Percentiles rank a stretch among this genome's conserved stretches.
These are phyloP conservation scores for Ceratina japonica DNA, from an alignment of 1,140 invertebrate genomes.

Conservation along the genomic window DNA sequence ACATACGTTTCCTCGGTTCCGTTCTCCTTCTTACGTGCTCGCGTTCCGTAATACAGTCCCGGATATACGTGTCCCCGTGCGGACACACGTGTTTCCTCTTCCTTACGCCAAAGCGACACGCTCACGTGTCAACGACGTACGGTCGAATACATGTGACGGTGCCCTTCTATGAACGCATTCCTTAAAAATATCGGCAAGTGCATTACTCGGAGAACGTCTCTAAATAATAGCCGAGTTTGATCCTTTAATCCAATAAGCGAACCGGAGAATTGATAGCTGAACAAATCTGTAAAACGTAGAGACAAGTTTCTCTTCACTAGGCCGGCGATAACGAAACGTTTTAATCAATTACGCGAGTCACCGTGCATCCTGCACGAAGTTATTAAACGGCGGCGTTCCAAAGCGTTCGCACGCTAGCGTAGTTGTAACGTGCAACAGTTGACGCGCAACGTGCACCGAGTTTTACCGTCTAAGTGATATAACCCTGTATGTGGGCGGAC, in stretches of 20 bases:
- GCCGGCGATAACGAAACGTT: too few relatives aligned
- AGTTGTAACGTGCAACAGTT: background rate
- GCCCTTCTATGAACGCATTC: background rate
- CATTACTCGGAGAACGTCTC: too few relatives aligned
- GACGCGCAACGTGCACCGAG: slow-evolving; percentile 1
- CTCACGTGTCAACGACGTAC: background rate
- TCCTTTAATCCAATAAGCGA: too few relatives aligned
- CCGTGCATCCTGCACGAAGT: slow-evolving; percentile 1
- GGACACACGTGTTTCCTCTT: background rate
- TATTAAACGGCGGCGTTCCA: background rate
- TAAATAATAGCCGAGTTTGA: too few relatives aligned
- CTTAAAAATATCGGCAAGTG: too few relatives aligned
- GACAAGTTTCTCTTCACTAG: too few relatives aligned
- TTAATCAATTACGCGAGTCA: too few relatives aligned
- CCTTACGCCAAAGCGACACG: background rate
- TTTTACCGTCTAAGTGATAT: slow-evolving; percentile 54
- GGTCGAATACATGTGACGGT: background rate
- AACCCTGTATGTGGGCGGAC: slow-evolving; percentile 42
- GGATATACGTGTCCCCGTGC: slow-evolving; percentile 14
- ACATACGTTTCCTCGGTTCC: slow-evolving; percentile 57
- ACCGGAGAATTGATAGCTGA: too few relatives aligned
- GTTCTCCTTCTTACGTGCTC: slow-evolving; percentile 67
- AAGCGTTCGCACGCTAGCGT: background rate
- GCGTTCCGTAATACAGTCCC: slow-evolving; percentile 64
- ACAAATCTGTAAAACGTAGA: too few relatives aligned